Base-by-base conservation (phyloP, 2,113 vertebrate species). In the Podiceps cristatus region DNA sequence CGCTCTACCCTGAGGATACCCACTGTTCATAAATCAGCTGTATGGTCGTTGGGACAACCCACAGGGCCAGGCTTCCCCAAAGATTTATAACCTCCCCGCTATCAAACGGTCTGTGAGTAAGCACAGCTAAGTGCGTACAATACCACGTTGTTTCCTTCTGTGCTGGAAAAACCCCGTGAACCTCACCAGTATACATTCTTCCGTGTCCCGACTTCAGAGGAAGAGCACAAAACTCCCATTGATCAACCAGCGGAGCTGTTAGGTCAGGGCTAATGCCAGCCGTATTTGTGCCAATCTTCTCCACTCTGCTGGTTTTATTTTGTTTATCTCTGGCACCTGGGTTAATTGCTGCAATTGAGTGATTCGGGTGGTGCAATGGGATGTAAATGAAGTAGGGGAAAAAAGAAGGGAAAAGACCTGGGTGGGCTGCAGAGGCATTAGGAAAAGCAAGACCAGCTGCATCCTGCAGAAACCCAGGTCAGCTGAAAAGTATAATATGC, bases 361-460 rank as follows among this genome's bases (percentile, higher is more conserved):
- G 66, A 81, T 83, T 81, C 0, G 40, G 35, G 63, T 49, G 73
- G 69, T 95, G 95, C 58, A 72, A 29, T 15, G 33, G 86, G 80
- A 93, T 96, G 93, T 85, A 85, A 96, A 66, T 73, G 73, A 89
- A 85, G 66, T 2, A n/a, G 73, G 71, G 64, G 71, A 63, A 94
- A 91, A 69, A 75, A 63, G 86, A 87, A 95, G 23, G 62, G 86
- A 72, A 92, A 94, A 89, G 77, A 89, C 15, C 69, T 96, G 94
- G 93, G 95, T 90, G 95, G 95, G 95, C 94, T 96, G 84, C 73
- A 91, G 89, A 69, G 76, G 35, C 58, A 16, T 68, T 82, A 89
- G 91, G 88, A 97, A 96, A 95, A 95, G 86, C 94, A 29, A 28
- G 69, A 35, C 64, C 96, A 97, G 96, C 95, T 97, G 95, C 93